phyloP scores from a whole-genome alignment of 2,797 vertebrate genomes.

The Amazonetta brasiliensis region DNA sequence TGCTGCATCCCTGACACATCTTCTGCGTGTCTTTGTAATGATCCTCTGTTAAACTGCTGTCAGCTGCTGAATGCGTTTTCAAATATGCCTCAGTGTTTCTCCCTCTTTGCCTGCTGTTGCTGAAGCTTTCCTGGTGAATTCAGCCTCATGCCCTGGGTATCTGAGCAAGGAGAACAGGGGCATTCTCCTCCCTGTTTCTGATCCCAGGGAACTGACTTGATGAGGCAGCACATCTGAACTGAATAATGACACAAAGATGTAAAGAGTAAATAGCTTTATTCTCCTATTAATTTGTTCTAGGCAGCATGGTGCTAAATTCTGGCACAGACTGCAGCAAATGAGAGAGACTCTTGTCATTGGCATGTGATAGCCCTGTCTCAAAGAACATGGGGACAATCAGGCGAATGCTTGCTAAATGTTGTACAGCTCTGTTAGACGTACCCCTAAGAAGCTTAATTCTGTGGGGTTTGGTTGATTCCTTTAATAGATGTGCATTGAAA shows the following conservation, averaged over 20 bases:
- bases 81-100: background rate
- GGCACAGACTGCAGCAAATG: background rate
- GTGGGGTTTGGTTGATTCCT: background rate
- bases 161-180: background rate
- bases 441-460: background rate
- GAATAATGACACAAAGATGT: background rate
- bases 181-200: background rate
- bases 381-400: background rate
- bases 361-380: background rate
- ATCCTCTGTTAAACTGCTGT: background rate
- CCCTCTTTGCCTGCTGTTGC: background rate
- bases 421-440: background rate
- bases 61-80: background rate
- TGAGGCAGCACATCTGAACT: background rate
- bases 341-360: background rate
- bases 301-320: background rate
- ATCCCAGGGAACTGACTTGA: background rate
- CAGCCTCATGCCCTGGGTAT: fast-evolving
- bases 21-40: background rate
- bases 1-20: background rate
- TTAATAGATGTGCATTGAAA: background rate
- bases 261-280: background rate
- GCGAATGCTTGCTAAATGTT: background rate
- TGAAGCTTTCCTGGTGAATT: background rate
- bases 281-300: too few species aligned